phyloP scores from a whole-genome alignment of 2,797 vertebrate genomes.

The Notamacropus eugenii region DNA sequence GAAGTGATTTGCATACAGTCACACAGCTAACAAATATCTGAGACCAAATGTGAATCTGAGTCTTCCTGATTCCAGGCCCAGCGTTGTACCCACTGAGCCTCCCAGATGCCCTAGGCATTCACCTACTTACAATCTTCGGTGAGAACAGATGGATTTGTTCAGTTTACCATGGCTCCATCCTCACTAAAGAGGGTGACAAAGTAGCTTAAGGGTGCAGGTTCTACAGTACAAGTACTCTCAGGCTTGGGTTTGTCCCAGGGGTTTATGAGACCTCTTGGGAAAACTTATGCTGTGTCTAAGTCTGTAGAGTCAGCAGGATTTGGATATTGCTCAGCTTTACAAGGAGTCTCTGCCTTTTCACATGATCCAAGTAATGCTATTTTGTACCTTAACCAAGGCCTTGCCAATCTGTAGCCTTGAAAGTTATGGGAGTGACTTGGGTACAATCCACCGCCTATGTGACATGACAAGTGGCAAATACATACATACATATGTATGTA shows the following conservation, averaged over 20 bases:
- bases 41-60: too few species aligned
- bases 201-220: conserved; percentile 3
- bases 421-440: background rate
- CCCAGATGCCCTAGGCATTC: background rate
- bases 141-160: conserved; percentile 33
- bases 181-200: conserved; percentile 1
- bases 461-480: background rate
- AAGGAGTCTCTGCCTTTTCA: conserved; percentile 16
- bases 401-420: background rate
- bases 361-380: background rate
- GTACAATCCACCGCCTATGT: background rate
- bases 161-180: background rate
- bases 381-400: background rate
- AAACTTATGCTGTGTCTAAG: conserved; percentile 1
- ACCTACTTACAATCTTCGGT: conserved; percentile 25
- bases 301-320: background rate
- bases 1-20: background rate
- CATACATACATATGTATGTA: background rate
- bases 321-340: background rate
- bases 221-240: conserved; percentile 14
- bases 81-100: background rate
- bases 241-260: background rate
- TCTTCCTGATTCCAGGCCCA: background rate
- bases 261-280: background rate
- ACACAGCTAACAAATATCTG: background rate